A percentile compares a stretch with the other conserved stretches of the same genome.
Conservation (phyloP, 2,797 vertebrate genomes). For the Cheirogaleus major region DNA sequence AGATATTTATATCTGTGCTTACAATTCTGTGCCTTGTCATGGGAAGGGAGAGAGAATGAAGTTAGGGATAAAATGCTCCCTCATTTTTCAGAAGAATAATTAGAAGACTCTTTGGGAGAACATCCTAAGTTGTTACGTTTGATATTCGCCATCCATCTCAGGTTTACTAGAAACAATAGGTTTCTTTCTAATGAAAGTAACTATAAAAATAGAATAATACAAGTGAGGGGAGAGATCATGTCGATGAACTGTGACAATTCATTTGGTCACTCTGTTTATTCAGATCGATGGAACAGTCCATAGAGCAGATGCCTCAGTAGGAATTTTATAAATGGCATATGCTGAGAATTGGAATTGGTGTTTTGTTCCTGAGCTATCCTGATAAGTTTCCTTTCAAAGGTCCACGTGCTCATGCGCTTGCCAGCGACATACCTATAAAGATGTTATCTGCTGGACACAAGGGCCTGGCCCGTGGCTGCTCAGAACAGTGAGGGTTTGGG, state of each 20-base stretch:
- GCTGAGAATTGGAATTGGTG: not conserved
- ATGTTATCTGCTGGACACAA: not conserved
- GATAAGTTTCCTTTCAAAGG: not conserved
- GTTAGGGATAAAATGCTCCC: not conserved
- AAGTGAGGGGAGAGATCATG: not conserved
- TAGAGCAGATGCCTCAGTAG: not conserved
- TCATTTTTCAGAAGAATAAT: not conserved
- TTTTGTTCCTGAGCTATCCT: not conserved
- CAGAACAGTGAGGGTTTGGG: not conserved
- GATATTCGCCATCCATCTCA: not conserved
- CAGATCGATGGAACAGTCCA: not conserved
- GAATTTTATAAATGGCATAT: not conserved
- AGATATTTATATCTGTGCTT: not conserved
- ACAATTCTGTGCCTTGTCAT: not conserved
- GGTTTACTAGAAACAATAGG: not conserved
- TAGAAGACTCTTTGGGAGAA: not conserved
- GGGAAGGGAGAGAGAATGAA: not conserved
- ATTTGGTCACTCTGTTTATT: not conserved
- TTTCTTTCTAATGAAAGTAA: constrained; percentile 31
- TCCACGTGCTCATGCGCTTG: not conserved
- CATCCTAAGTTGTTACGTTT: not conserved
- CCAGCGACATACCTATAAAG: not conserved
- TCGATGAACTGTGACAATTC: not conserved
- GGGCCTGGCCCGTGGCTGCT: not conserved
- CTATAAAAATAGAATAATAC: not conserved